These are phyloP conservation scores for Salvelinus sp. DNA, from an alignment of 2,113 vertebrate species.

Conservation along the genomic window DNA sequence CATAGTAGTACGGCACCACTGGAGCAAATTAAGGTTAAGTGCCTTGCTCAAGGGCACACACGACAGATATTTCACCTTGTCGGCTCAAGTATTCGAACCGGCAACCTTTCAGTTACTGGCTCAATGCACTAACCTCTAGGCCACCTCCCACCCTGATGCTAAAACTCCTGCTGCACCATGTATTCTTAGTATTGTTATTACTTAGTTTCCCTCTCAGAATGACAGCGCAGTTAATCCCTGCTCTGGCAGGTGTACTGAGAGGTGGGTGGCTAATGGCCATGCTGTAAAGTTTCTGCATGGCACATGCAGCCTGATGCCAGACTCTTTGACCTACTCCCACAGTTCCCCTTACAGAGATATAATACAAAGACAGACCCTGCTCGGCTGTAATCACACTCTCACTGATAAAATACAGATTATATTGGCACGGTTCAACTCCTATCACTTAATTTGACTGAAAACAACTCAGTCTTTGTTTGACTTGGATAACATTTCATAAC, in stretches of 20 bases:
- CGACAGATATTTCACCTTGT: no score
- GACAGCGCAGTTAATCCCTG: neutral
- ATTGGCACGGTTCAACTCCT: neutral
- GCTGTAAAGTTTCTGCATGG: neutral
- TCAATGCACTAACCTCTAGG: no score
- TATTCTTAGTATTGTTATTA: neutral
- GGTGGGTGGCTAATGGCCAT: neutral
- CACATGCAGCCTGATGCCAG: neutral
- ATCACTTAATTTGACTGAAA: no score
- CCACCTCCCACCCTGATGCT: neutral
- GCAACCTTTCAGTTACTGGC: no score
- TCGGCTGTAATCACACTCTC: no score
- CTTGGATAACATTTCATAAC: neutral
- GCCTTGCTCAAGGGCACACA: no score
- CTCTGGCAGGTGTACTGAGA: neutral
- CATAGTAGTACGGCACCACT: no score
- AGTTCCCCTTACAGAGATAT: no score
- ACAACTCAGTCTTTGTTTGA: constrained; percentile 26
- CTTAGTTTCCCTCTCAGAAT: neutral
- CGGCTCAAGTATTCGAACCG: no score
- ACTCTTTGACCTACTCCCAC: neutral
- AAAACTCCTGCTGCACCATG: neutral
- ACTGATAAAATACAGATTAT: no score
- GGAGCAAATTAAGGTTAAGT: no score
- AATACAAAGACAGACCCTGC: no score